Evolutionary conservation across 2,888 invertebrate species (phyloP).

Genomic region (Eretmocerus hayati): DNA sequence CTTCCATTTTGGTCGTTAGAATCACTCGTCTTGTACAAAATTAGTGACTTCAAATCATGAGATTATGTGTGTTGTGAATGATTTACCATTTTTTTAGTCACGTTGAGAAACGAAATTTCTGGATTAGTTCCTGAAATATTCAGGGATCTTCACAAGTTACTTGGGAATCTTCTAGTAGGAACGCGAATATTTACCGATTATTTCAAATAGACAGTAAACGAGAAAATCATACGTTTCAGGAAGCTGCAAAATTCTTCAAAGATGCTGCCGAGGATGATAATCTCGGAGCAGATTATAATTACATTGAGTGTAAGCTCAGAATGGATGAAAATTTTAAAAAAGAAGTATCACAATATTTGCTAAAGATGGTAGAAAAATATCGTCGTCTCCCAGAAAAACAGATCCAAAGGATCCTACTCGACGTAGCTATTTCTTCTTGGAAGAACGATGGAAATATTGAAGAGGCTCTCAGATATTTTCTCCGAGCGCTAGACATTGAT

Average conservation of each 20-base stretch:
- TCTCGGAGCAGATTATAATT: constrained; percentile 2
- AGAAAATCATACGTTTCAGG: no score
- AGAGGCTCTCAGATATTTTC: constrained; percentile 7
- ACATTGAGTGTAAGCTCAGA: constrained; percentile 4
- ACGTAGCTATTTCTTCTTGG: constrained; percentile 3
- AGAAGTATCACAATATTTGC: constrained; percentile 1
- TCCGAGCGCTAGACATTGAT: constrained; percentile 4
- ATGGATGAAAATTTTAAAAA: background rate
- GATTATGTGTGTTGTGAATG: no score
- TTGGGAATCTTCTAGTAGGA: no score
- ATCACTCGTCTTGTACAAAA: no score
- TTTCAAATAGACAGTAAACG: background rate
- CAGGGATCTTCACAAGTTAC: no score
- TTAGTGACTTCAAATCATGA: no score
- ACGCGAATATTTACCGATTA: background rate
- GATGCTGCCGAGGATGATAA: constrained; percentile 4
- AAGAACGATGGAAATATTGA: background rate
- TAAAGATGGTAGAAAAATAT: background rate
- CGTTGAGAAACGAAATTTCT: no score
- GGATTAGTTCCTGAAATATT: no score
- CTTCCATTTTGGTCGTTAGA: no score
- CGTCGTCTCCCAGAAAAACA: constrained; percentile 3
- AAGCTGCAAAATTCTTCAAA: constrained; percentile 9
- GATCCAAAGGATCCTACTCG: constrained; percentile 1
- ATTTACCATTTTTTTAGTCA: no score